Conservation (phyloP, 2,888 invertebrate species). For the Vesta saturnalis region DNA sequence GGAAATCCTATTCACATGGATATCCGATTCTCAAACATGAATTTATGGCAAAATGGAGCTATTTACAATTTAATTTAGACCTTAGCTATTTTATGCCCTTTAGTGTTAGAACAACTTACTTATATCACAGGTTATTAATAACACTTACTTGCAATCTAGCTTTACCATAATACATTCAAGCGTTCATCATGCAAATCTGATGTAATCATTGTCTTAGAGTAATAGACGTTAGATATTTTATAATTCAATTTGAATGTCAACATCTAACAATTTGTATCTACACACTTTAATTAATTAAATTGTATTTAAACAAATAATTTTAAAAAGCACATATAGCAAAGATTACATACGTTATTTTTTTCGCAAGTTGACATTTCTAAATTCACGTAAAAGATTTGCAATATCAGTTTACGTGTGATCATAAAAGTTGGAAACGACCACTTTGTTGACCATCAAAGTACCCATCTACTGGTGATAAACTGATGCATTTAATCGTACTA, state of each 20-base stretch:
- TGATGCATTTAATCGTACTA: too few relatives aligned
- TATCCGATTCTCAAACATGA: background rate
- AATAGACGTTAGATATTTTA: too few relatives aligned
- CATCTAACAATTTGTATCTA: too few relatives aligned
- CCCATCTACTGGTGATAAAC: too few relatives aligned
- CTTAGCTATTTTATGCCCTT: background rate
- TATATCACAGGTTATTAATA: background rate
- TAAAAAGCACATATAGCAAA: too few relatives aligned
- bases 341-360: background rate
- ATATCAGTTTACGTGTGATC: background rate
- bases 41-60: background rate
- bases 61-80: constrained; percentile 4
- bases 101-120: background rate
- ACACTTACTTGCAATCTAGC: background rate
- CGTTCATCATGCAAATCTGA: too few relatives aligned
- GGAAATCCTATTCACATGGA: constrained; percentile 8
- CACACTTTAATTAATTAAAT: background rate
- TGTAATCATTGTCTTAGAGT: too few relatives aligned
- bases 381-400: background rate
- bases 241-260: too few relatives aligned
- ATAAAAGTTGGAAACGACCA: background rate
- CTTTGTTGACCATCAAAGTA: constrained; percentile 16
- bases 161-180: too few relatives aligned
- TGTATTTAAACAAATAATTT: background rate
- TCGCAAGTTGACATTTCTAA: background rate